phyloP scores from a whole-genome alignment of 2,797 vertebrate species.

The Molothrus aeneus region DNA sequence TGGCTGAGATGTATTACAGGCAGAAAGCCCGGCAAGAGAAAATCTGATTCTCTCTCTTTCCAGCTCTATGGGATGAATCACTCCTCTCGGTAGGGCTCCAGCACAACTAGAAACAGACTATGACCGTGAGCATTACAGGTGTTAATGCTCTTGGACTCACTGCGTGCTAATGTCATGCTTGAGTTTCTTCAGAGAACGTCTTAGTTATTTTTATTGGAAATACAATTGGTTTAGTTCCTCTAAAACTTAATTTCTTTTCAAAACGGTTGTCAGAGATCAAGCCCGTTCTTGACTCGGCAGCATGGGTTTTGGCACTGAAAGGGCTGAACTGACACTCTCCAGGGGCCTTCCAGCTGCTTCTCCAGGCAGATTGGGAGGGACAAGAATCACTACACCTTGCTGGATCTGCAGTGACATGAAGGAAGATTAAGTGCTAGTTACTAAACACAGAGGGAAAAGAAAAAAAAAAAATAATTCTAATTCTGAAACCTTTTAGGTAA shows the following conservation, averaged over 20 bases:
- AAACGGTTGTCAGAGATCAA: neutral
- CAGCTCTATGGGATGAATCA: neutral
- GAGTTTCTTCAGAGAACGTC: neutral
- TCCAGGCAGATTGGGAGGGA: neutral
- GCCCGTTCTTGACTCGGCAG: neutral
- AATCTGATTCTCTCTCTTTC: neutral
- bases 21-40: neutral
- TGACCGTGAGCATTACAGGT: neutral
- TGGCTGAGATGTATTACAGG: too few relatives aligned
- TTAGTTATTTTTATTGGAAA: neutral
- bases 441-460: neutral
- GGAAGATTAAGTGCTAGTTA: neutral
- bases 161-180: accelerated
- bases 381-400: neutral
- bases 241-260: neutral
- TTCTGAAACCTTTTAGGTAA: neutral
- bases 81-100: neutral
- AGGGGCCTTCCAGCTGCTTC: neutral
- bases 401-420: neutral
- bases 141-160: neutral
- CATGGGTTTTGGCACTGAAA: neutral
- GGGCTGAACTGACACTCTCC: too few relatives aligned
- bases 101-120: accelerated
- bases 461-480: neutral
- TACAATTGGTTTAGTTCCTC: neutral